Evolutionary conservation across 2,888 invertebrate species (phyloP), one percentile per base, ranked within the genome.

Genomic region (Drosophila paramelanica): DNA sequence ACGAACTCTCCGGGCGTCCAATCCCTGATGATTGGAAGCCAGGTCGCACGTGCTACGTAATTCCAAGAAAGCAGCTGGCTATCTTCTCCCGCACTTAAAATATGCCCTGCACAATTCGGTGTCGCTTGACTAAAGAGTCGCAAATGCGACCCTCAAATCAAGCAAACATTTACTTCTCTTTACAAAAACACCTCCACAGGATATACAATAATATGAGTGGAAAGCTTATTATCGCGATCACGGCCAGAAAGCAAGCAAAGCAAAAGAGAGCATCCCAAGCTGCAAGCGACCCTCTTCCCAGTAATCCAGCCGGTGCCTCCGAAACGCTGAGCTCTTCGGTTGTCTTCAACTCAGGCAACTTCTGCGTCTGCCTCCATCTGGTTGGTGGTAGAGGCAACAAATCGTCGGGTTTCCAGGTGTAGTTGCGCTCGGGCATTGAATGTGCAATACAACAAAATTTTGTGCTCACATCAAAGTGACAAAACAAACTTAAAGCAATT

Each of bases 31-130:
- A 77, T 68, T 67, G 58, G 52, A 42, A 59, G 56, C 3, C 31
- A 10, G 31, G 60, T 72, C 49, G 77, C 75, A 75, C 75, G 79
- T 72, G 79, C 72, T 65, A 59, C 67, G 56, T 68, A 71, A 78
- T 72, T 52, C 55, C 73, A 62, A 51, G 23, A 50, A 58, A 57
- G 50, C 76, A 72, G 67, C 62, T 77, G 60, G 73, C 49, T 49
- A 56, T 17, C 23, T 4, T 4, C 23, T 23, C 23, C 4, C 23
- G 23, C 23, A 23, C 23, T 23, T 23, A 3, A 23, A 23, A 23
- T 4, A 23, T 65, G 43, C 57, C 55, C 61, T 31, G 23, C 23
- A 0, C 17, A 31, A 51, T 11, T 10, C 20, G 0, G 10, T n/a
- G 10, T 14, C n/a, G 3, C 25, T 7, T 5, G 5, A 17, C 23